Evolutionary conservation across 37 sponge, comb jelly and placozoan genomes (phyloP), one percentile per base, ranked within the genome.

Genomic region (Chondrosia reniformis): DNA sequence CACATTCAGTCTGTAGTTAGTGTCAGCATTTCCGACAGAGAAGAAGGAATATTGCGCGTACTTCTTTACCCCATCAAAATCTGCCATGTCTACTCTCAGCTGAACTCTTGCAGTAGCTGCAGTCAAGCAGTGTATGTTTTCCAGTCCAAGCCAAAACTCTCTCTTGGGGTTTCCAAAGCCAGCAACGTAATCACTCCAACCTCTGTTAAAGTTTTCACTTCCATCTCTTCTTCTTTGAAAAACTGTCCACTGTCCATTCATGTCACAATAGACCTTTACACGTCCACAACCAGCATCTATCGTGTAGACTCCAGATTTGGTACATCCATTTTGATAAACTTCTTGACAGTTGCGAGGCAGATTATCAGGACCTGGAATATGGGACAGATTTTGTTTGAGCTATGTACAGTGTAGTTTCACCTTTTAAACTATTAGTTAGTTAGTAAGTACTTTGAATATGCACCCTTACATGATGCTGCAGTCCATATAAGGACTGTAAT

Each of bases 331-430:
- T 13, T 43, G 49, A 22, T 30, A 55, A 31, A 33, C 54, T 1
- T 76, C 57, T 32, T 33, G 30, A 25, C 76, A 76, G 76, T 39
- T 34, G n/a, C 61, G 61, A 59, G 61, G 61, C 52, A 49, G 52
- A 49, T 25, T 25, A 19, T 49, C 52, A 49, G 52, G 52, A 49
- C 52, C 52, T 49, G 52, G n/a, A n/a, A n/a, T n/a, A n/a, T n/a
- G n/a, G n/a, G n/a, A n/a, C n/a, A n/a, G n/a, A n/a, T n/a, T n/a
- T n/a, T n/a, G n/a, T n/a, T n/a, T n/a, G n/a, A n/a, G n/a, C n/a
- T n/a, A n/a, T n/a, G n/a, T n/a, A n/a, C n/a, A n/a, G n/a, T n/a
- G n/a, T n/a, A n/a, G n/a, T n/a, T n/a, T n/a, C n/a, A n/a, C n/a
- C n/a, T n/a, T n/a, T n/a, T n/a, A n/a, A n/a, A n/a, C n/a, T n/a